Percentiles rank a stretch among this genome's conserved stretches.
Conservation (phyloP, 1,140 invertebrate genomes). For the Calliopsis andreniformis region DNA sequence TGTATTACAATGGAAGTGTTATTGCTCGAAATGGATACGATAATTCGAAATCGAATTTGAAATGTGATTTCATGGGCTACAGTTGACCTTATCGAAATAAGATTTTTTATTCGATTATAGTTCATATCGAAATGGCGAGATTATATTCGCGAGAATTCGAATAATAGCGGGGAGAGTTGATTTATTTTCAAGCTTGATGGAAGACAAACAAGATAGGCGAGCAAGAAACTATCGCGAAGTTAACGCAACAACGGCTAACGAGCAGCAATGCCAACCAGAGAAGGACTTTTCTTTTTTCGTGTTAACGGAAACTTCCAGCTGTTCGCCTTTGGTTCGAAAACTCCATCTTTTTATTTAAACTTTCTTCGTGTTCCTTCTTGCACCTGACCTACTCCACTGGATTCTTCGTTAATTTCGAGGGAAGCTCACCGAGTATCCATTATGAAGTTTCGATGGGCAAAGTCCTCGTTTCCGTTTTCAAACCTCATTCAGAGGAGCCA, state of each 20-base stretch:
- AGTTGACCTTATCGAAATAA: no score
- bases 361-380: constrained; percentile 20
- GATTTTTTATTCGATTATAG: neutral
- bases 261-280: neutral
- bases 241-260: neutral
- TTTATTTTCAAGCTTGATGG: neutral
- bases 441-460: constrained; percentile 19
- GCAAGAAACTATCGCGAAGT: neutral
- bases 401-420: constrained; percentile 36
- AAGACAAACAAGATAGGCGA: neutral
- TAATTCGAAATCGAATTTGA: no score
- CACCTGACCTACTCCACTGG: constrained; percentile 31
- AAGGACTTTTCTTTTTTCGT: neutral
- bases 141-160: neutral
- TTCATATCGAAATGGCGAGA: no score
- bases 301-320: constrained; percentile 30
- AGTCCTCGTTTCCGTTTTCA: neutral
- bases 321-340: neutral
- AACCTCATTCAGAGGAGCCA: neutral
- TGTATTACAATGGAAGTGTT: no score
- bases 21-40: no score
- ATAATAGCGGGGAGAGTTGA: neutral
- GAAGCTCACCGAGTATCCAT: constrained; percentile 4
- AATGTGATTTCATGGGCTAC: no score
- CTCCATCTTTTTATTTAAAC: constrained; percentile 33